phyloP scores from a whole-genome alignment of 2,797 vertebrate species.

The Scarus forsteni region DNA sequence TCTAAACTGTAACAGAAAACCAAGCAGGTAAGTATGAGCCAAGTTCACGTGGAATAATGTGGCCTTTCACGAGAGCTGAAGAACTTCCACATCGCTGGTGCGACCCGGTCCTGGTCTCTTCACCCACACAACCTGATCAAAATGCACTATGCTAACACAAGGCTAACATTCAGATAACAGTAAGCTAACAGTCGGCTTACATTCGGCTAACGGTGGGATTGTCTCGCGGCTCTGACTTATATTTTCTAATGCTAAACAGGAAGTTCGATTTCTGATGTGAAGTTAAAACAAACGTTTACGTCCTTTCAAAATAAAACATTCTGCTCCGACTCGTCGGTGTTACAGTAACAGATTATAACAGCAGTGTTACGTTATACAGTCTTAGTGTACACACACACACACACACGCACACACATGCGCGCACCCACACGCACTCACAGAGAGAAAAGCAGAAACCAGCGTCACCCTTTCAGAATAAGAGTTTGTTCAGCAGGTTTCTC shows the following conservation, averaged over 20 bases:
- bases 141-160: background rate
- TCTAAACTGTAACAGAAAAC: no score
- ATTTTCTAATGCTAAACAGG: background rate
- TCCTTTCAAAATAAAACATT: background rate
- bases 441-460: slow-evolving; percentile 38
- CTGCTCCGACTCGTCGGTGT: background rate
- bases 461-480: slow-evolving; percentile 26
- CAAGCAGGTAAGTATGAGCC: no score
- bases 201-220: background rate
- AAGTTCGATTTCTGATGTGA: background rate
- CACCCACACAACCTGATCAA: background rate
- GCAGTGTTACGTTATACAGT: slow-evolving; percentile 28
- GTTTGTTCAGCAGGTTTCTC: slow-evolving; percentile 7
- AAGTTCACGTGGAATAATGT: no score
- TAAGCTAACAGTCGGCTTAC: background rate
- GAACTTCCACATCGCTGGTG: no score
- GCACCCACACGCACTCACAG: slow-evolving; percentile 52
- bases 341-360: slow-evolving; percentile 1
- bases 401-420: background rate
- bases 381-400: slow-evolving; percentile 4
- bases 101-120: no score
- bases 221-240: background rate
- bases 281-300: background rate
- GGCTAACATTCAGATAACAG: background rate
- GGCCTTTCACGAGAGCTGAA: no score